Evolutionary conservation across 2,888 invertebrate species (phyloP), one percentile per base, ranked within the genome.

Genomic region (Melangyna quadrimaculata): DNA sequence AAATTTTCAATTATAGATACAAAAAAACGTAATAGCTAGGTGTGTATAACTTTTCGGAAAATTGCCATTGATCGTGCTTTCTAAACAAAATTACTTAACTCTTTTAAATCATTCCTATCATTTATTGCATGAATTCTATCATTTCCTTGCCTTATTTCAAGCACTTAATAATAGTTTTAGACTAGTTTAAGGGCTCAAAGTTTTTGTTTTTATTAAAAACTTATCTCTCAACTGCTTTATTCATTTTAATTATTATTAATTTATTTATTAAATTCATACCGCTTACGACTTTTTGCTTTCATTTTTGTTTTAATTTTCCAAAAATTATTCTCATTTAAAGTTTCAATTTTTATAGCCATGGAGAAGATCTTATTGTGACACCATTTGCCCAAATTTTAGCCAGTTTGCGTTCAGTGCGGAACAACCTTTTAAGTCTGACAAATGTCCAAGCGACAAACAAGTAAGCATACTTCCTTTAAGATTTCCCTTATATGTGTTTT

Each of bases 341-440:
- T 65, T 67, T 79, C 14, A 82, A 74, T 82, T 40, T 74, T 87
- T 87, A 70, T 78, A 92, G 92, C 93, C 98, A 99, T 95, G 98
- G 98, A 92, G 99, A 99, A 94, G 99, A 99, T 94, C 95, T 99
- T 94, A 99, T 99, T 92, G 99, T 99, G 92, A 99, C 99, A 90
- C 99, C 99, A 90, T 99, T 99, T 94, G 99, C 99, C 93, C 99
- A 99, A 95, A 98, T 99, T 93, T 95, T 99, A 93, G 99, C 99
- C 93, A 98, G 98, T 93, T 95, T 99, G 92, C 96, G 99, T 92
- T 98, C 98, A 93, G 98, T 99, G 90, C 96, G 99, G 92, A 98
- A 97, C 94, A 99, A 99, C 94, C 98, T 99, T 94, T 95, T 98
- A 93, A 95, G 95, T 92, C 97, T 99, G 94, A 98, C 99, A 93